Percentiles rank a stretch among this genome's conserved stretches.
These are phyloP conservation scores for Micoletzkya japonica DNA, from an alignment of 2,888 invertebrate genomes.

Conservation along the genomic window DNA sequence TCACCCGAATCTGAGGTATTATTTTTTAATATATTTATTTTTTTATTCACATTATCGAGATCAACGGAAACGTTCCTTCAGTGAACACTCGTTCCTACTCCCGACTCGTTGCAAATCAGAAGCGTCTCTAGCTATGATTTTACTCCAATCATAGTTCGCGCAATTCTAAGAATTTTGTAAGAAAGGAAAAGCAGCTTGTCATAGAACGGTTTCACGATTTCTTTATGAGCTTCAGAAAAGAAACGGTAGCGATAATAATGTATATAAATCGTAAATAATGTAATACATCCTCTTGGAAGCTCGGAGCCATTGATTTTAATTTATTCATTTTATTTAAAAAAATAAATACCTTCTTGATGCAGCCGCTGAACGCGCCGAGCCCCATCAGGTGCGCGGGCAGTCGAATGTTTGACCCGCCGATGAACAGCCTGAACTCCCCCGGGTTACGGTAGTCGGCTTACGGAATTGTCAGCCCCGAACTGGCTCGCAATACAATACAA, in stretches of 20 bases:
- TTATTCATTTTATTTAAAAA: not conserved
- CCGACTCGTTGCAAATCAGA: not conserved
- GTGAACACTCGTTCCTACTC: not conserved
- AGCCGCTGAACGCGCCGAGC: constrained; percentile 15
- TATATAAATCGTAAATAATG: not conserved
- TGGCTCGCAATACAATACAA: no score
- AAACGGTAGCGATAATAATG: no score
- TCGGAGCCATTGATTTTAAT: not conserved
- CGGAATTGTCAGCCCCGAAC: no score
- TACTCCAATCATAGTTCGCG: no score
- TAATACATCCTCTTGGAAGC: not conserved
- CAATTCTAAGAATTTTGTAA: not conserved
- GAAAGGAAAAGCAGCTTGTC: not conserved
- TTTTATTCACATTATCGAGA: no score
- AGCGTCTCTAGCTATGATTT: no score
- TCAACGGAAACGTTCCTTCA: no score
- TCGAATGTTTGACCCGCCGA: constrained; percentile 22
- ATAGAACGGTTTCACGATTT: no score
- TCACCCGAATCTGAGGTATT: no score
- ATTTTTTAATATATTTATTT: no score
- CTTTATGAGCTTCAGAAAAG: no score
- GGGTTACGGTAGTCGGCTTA: no score
- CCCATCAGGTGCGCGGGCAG: not conserved
- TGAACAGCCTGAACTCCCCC: constrained; percentile 22
- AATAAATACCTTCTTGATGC: constrained; percentile 23